phyloP scores from a whole-genome alignment of 2,113 vertebrate species.

The Castor canadensis region DNA sequence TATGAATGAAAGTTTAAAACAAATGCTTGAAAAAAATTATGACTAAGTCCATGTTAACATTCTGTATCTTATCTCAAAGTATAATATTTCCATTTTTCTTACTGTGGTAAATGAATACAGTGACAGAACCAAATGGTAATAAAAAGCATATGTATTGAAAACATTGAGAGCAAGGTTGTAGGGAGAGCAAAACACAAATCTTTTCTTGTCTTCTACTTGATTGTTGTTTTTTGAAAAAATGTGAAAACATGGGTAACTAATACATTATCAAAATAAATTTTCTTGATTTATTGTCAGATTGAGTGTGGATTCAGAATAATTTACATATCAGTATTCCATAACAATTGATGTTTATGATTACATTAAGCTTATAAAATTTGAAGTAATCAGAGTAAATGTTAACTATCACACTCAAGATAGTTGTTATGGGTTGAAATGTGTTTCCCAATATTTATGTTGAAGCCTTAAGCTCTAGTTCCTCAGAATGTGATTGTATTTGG shows the following conservation, averaged over 20 bases:
- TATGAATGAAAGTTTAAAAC: background rate
- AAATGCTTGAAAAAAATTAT: background rate
- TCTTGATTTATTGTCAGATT: background rate
- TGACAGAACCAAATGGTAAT: background rate
- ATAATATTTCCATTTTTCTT: background rate
- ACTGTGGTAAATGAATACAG: background rate
- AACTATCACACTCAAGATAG: background rate
- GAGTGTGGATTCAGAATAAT: background rate
- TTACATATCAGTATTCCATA: background rate
- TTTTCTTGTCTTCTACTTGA: background rate
- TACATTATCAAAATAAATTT: background rate
- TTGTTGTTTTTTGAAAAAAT: background rate
- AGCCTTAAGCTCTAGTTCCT: no score
- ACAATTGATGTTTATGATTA: background rate
- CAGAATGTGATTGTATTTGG: background rate
- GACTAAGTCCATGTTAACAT: background rate
- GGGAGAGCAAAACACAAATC: background rate
- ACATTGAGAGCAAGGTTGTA: background rate
- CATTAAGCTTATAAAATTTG: background rate
- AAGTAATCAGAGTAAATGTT: background rate
- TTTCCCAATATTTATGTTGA: background rate
- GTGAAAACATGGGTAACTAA: background rate
- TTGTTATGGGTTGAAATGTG: no score
- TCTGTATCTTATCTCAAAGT: background rate
- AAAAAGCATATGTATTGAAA: background rate